These are phyloP conservation scores for Philhelius pedissequus DNA, from an alignment of 2,888 invertebrate genomes.

Conservation along the genomic window DNA sequence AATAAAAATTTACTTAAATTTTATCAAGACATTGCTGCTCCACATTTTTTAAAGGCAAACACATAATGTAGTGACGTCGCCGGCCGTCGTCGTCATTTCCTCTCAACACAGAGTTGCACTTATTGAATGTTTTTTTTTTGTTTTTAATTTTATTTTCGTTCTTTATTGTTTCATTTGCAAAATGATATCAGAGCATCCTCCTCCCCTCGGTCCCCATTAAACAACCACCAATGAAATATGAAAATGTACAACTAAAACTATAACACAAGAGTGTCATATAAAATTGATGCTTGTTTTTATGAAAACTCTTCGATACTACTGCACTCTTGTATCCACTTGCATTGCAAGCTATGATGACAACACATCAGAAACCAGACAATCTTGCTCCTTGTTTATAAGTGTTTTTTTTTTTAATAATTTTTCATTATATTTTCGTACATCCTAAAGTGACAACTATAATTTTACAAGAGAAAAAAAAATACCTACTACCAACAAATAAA, in stretches of 20 bases:
- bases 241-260: background rate
- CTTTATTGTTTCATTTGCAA: background rate
- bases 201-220: background rate
- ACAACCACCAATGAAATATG: background rate
- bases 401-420: background rate
- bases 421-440: background rate
- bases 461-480: background rate
- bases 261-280: background rate
- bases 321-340: background rate
- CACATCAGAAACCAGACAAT: background rate
- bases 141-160: no score
- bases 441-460: conserved; percentile 21
- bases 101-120: background rate
- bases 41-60: conserved; percentile 2
- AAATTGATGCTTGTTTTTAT: conserved; percentile 2
- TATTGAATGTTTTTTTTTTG: background rate
- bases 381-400: background rate
- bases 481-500: background rate
- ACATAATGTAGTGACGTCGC: conserved; percentile 4
- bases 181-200: background rate
- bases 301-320: background rate
- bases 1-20: background rate
- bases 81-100: background rate
- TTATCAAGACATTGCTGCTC: background rate
- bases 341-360: background rate